Conservation (phyloP, 2,797 vertebrate species). For the Leptodactylus fallax region DNA sequence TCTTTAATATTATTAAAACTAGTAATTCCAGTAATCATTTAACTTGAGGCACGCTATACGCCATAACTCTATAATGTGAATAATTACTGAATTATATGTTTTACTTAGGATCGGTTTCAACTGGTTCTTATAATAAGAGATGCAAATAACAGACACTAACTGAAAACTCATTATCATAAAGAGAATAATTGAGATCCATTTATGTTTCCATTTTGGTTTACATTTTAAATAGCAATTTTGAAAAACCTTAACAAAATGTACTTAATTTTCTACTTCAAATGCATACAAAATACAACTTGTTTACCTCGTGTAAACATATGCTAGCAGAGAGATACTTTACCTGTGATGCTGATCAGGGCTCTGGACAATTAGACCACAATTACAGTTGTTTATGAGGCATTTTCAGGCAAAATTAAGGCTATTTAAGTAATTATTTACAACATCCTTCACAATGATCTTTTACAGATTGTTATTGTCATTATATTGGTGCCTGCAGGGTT, state of each 20-base stretch:
- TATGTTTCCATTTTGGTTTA: slow-evolving; percentile 28
- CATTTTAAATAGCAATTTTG: not conserved
- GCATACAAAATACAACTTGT: slow-evolving; percentile 20
- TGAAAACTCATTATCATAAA: slow-evolving; percentile 47
- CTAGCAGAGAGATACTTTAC: not conserved
- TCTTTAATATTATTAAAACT: slow-evolving; percentile 35
- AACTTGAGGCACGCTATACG: not conserved
- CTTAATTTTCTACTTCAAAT: slow-evolving; percentile 2
- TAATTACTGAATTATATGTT: slow-evolving; percentile 37
- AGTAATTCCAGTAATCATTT: slow-evolving; percentile 36
- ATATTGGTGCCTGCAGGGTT: not conserved
- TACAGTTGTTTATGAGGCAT: slow-evolving; percentile 1
- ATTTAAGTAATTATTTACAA: not conserved
- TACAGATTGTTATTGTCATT: not conserved
- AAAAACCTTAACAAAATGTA: slow-evolving; percentile 13
- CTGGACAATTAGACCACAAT: not conserved
- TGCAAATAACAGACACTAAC: slow-evolving; percentile 30
- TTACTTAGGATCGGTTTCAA: slow-evolving; percentile 20
- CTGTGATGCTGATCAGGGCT: not conserved
- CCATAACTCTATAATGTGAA: slow-evolving; percentile 27
- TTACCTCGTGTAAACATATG: not conserved
- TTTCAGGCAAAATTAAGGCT: not conserved
- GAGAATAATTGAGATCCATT: slow-evolving; percentile 23
- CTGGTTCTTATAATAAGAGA: slow-evolving; percentile 9
- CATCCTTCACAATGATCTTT: not conserved